Evolutionary conservation across 2,113 vertebrate genomes (phyloP), one percentile per base, ranked within the genome.

Genomic region (Cariama cristata): DNA sequence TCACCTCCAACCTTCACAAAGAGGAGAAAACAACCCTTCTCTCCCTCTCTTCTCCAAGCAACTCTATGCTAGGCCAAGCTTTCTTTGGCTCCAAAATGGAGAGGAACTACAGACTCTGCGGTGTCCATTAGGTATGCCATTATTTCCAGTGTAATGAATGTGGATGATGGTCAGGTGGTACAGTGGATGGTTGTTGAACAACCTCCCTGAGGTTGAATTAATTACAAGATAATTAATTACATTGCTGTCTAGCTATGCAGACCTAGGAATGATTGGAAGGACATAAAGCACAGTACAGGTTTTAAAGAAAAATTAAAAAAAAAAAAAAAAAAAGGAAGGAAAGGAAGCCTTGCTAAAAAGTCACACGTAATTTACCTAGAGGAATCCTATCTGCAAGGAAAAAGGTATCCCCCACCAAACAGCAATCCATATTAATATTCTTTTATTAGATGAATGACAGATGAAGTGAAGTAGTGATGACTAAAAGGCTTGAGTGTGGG

Each of bases 391-490:
- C 86, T 93, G 24, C 24, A 76, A 44, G 58, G 49, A 8, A 82
- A 93, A 92, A 35, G n/a, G 75, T 71, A 91, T 85, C 27, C 44
- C 14, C 24, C 13, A 10, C 60, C 75, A 72, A 92, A 68, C 11
- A 79, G 83, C 64, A 81, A 81, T 91, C 28, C 47, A 63, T 95
- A 93, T 67, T 96, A 71, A 91, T 89, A 93, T 67, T 74, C 26
- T 84, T 91, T 88, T 81, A 88, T 93, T 93, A 88, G 79, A 86
- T 2, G 0, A 93, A 45, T 94, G 96, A 81, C 75, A 92, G 90
- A 95, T 92, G 86, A 45, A 86, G 90, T 90, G 93, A 97, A 96
- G 69, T 69, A 95, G 59, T 80, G 82, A 91, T 55, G 75, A 93
- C 82, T 93, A 77, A 92, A 93, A 77, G 13, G 16, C 71, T 91